A percentile compares a stretch with the other conserved stretches of the same genome.
phyloP scores from a whole-genome alignment of 2,797 vertebrate genomes.

The Myotis pilosus region DNA sequence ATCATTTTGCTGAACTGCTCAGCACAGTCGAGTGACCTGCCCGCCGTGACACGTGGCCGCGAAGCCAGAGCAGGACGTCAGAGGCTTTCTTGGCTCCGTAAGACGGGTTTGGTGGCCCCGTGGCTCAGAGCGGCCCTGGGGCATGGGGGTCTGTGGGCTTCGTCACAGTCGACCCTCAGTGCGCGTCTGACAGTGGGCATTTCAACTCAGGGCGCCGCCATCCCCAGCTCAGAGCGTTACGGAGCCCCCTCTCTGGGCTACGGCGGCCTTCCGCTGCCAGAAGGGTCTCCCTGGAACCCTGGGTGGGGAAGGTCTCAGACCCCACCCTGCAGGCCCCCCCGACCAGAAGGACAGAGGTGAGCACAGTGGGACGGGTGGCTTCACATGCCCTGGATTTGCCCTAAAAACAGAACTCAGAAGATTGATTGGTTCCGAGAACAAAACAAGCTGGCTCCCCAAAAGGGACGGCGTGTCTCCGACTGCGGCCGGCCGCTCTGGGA shows the following conservation, averaged over 20 bases:
- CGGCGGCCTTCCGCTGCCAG: background rate
- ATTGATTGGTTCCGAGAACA: background rate
- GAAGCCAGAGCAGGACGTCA: background rate
- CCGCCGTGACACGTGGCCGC: rapidly evolving
- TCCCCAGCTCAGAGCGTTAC: background rate
- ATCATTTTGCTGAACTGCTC: background rate
- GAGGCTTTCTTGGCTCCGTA: background rate
- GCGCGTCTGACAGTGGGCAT: rapidly evolving
- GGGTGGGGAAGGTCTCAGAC: background rate
- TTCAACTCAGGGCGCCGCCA: rapidly evolving
- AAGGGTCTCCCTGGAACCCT: background rate
- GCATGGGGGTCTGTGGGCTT: background rate
- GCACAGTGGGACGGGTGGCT: rapidly evolving
- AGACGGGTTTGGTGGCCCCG: background rate
- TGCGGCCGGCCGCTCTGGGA: background rate
- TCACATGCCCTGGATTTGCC: background rate
- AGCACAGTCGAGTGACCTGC: background rate
- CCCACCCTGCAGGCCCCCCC: rapidly evolving
- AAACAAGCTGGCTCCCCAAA: background rate
- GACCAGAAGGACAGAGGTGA: background rate
- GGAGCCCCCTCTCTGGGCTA: too few relatives aligned
- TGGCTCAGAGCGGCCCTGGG: background rate
- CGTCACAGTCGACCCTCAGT: background rate
- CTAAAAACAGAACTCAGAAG: background rate
- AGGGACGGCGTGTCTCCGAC: background rate